Evolutionary conservation across 1,140 invertebrate genomes (phyloP), one percentile per base, ranked within the genome.

Genomic region (Himalopsyche phryganea): DNA sequence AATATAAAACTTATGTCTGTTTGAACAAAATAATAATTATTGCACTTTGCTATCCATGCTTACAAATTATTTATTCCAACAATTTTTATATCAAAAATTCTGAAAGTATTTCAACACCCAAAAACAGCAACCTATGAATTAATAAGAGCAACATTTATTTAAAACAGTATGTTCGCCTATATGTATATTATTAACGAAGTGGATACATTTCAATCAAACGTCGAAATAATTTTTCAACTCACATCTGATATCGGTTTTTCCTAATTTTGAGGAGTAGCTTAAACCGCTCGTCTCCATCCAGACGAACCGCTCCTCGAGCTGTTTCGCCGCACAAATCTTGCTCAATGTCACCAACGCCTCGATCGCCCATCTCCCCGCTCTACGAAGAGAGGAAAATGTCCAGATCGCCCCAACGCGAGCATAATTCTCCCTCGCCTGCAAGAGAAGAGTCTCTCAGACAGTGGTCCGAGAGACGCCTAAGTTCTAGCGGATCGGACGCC

Each of bases 401-500:
- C 1, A 32, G 47, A 38, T 46, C 50, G 5, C 50, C 50, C 4
- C 54, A 61, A 2, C 50, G 59, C 19, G 59, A 61, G 7, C 44
- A 44, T 10, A 36, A 33, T 10, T 57, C 49, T 7, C 60, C 54
- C 13, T 61, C 54, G 10, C 44, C 54, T 15, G 20, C 10, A 20
- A 50, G 54, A 33, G 54, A 44, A 4, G 53, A 63, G 28, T 6
- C 28, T 14, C 23, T 71, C 28, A 36, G 65, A 20, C 66, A 70
- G 68, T 58, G 69, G 42, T 50, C 65, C n/a, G 66, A 72, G n/a
- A 72, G 70, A 38, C 67, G 67, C 15, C 65, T 77, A 1, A 80
- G 76, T 62, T 81, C 80, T 9, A 82, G 80, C 66, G 74, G 78
- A 2, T 82, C 80, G 1, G 80, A 80, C 58, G 68, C 68, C n/a